Evolutionary conservation across 2,888 invertebrate species (phyloP).

Genomic region (Calameuta idolon): DNA sequence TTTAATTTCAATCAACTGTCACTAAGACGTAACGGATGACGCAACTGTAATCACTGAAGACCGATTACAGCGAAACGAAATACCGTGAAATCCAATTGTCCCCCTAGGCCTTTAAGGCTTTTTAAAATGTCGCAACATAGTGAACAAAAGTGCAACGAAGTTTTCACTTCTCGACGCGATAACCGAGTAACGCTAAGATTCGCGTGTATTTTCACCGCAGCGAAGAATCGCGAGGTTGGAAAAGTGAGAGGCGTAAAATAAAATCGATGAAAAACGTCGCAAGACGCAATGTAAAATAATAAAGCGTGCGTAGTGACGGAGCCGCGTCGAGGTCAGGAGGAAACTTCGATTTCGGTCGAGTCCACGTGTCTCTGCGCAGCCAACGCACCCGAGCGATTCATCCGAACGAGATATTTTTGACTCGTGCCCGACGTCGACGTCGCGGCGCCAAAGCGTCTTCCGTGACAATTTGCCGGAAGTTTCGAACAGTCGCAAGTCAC

Average conservation of each 20-base stretch:
- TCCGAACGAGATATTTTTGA: neutral
- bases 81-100: neutral
- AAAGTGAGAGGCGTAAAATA: neutral
- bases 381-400: neutral
- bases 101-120: neutral
- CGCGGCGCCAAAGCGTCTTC: neutral
- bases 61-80: neutral
- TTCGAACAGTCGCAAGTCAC: neutral
- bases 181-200: neutral
- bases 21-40: neutral
- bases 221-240: neutral
- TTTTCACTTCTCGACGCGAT: neutral
- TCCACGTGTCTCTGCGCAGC: neutral
- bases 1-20: neutral
- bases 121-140: neutral
- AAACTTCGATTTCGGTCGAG: neutral
- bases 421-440: neutral
- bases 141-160: neutral
- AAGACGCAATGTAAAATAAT: neutral
- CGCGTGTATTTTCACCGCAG: neutral
- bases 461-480: neutral
- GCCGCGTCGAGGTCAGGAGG: neutral
- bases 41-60: neutral
- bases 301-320: neutral
- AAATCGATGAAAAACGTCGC: neutral